Evolutionary conservation across 2,888 invertebrate species (phyloP).

Genomic region (Lamellibrachia columna): DNA sequence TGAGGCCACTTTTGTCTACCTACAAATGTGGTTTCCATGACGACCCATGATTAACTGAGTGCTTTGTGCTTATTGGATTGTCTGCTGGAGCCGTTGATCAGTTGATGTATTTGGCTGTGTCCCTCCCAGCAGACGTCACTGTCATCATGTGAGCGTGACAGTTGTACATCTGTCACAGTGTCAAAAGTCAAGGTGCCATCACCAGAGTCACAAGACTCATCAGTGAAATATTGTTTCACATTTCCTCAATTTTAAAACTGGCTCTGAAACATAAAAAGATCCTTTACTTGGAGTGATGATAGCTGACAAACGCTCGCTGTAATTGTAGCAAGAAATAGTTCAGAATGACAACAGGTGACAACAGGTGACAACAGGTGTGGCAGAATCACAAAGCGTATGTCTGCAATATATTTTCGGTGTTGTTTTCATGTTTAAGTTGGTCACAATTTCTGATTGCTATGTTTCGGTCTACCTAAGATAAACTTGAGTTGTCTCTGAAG

Average conservation of each 20-base stretch:
- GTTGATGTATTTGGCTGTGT: not conserved
- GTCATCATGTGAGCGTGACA: not conserved
- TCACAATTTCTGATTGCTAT: too few species aligned
- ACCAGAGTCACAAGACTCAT: not conserved
- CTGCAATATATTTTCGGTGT: too few species aligned
- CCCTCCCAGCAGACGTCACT: not conserved
- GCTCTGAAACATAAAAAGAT: not conserved
- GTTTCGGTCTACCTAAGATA: too few species aligned
- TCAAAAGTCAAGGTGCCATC: not conserved
- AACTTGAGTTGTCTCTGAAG: too few species aligned
- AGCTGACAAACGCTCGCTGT: not conserved
- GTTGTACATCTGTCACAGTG: not conserved
- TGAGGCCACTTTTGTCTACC: conserved; percentile 6
- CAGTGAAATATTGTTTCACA: not conserved
- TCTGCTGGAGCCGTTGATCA: not conserved
- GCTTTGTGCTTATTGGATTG: conserved; percentile 9
- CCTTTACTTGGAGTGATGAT: not conserved
- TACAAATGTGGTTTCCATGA: conserved; percentile 6
- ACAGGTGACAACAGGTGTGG: not conserved
- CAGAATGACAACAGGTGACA: not conserved
- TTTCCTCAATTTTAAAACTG: not conserved
- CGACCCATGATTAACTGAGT: not conserved
- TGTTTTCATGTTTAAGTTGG: too few species aligned
- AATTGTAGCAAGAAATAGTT: not conserved
- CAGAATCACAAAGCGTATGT: too few species aligned